phyloP scores from a whole-genome alignment of 2,797 vertebrate species.

The Anguilla anguilla region DNA sequence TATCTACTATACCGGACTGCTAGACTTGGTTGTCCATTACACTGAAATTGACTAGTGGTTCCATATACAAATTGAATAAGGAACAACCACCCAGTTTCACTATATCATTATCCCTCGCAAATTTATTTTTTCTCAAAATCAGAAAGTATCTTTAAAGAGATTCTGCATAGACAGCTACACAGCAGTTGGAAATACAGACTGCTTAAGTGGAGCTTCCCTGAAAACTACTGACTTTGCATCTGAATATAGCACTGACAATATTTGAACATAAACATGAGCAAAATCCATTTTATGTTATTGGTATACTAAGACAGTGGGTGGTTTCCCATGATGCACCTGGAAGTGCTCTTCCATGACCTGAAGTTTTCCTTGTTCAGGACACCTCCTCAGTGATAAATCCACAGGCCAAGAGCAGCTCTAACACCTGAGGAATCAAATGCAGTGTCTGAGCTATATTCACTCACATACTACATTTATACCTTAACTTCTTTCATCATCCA shows the following conservation, averaged over 20 bases:
- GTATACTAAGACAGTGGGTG: background rate
- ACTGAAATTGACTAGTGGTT: background rate
- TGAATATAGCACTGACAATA: background rate
- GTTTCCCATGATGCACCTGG: constrained; percentile 26
- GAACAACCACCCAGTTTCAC: too few species aligned
- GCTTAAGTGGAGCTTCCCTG: too few species aligned
- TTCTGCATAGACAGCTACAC: too few species aligned
- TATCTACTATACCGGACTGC: background rate
- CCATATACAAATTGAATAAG: too few species aligned
- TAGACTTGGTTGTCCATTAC: background rate
- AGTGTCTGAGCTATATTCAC: background rate
- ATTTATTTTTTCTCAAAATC: background rate
- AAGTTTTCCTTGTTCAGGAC: constrained; percentile 35
- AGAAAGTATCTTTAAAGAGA: too few species aligned
- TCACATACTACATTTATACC: background rate
- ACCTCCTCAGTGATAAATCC: constrained; percentile 29
- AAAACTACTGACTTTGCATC: background rate
- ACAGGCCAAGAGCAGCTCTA: constrained; percentile 32
- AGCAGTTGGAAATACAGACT: too few species aligned
- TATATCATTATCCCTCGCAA: background rate
- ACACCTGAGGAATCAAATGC: constrained; percentile 16
- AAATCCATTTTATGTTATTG: background rate
- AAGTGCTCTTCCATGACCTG: constrained; percentile 39
- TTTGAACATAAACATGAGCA: background rate
- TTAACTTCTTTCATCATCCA: too few species aligned